A percentile compares a stretch with the other conserved stretches of the same genome.
phyloP scores from a whole-genome alignment of 92 coral and sea anemone species.

The Parazoanthus darwini region DNA sequence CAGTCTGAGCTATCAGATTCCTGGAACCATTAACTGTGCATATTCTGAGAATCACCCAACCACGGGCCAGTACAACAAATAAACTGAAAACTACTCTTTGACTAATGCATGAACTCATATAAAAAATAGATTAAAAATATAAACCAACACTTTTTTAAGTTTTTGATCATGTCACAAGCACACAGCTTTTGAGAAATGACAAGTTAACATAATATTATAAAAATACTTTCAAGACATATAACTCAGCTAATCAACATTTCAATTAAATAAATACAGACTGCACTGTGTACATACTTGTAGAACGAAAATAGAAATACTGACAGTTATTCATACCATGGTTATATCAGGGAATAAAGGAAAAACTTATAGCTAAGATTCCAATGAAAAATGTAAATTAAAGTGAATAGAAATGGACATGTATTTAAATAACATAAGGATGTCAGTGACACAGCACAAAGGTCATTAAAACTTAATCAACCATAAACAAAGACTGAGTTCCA shows the following conservation, averaged over 20 bases:
- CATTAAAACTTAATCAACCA: background rate
- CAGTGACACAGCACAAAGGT: background rate
- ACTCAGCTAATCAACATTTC: background rate
- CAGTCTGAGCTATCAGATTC: background rate
- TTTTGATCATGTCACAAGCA: background rate
- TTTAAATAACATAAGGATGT: background rate
- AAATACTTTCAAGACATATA: background rate
- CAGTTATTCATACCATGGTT: too few species aligned
- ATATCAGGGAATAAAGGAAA: too few species aligned
- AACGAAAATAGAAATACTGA: background rate
- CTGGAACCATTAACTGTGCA: background rate
- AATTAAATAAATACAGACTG: too few species aligned
- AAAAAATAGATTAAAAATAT: background rate
- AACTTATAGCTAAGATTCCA: background rate
- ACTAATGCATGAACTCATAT: background rate
- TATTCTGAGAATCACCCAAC: background rate
- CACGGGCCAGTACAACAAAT: too few species aligned
- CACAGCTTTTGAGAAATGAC: background rate
- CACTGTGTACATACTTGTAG: background rate
- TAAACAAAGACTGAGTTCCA: conserved; percentile 6
- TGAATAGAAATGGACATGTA: background rate
- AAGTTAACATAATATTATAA: background rate
- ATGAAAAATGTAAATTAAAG: background rate
- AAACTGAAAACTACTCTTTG: background rate
- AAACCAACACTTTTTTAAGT: background rate